These are phyloP conservation scores for Orientallactaga bullata DNA, from an alignment of 2,113 vertebrate species.

Conservation along the genomic window DNA sequence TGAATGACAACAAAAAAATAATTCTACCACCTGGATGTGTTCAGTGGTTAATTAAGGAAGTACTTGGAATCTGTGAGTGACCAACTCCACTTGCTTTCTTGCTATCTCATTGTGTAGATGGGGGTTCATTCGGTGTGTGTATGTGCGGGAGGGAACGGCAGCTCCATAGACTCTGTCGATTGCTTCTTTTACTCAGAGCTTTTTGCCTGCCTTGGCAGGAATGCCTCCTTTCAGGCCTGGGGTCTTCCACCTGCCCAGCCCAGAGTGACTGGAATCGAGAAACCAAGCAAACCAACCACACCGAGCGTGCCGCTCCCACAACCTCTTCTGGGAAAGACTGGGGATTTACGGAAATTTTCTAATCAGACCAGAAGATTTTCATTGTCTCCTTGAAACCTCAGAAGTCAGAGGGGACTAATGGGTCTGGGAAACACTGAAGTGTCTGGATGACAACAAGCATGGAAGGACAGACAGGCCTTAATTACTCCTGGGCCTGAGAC, in stretches of 20 bases:
- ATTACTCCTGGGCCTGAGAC: not conserved
- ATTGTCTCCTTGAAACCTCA: slow-evolving; percentile 71
- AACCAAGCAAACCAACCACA: not conserved
- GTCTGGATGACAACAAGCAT: not conserved
- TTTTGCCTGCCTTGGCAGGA: not conserved
- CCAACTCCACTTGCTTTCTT: not conserved
- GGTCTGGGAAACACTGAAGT: slow-evolving; percentile 52
- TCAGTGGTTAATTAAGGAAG: not conserved
- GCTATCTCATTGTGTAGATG: not conserved
- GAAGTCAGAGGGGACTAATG: slow-evolving; percentile 72
- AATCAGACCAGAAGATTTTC: slow-evolving; percentile 43
- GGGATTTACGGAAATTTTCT: slow-evolving; percentile 46
- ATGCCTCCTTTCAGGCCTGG: not conserved
- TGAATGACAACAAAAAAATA: not conserved
- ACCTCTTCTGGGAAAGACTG: slow-evolving; percentile 75
- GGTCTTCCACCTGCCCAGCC: not conserved
- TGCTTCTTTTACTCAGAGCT: not conserved
- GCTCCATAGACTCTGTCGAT: not conserved
- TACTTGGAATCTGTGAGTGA: not conserved
- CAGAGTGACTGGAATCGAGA: slow-evolving; percentile 1
- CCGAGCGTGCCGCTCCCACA: not conserved
- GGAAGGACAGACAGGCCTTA: not conserved
- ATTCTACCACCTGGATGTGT: rapidly evolving
- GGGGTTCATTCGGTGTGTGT: rapidly evolving
- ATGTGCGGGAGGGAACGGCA: not conserved